Conservation (phyloP, 2,113 vertebrate genomes). For the Etheostoma spectabile region DNA sequence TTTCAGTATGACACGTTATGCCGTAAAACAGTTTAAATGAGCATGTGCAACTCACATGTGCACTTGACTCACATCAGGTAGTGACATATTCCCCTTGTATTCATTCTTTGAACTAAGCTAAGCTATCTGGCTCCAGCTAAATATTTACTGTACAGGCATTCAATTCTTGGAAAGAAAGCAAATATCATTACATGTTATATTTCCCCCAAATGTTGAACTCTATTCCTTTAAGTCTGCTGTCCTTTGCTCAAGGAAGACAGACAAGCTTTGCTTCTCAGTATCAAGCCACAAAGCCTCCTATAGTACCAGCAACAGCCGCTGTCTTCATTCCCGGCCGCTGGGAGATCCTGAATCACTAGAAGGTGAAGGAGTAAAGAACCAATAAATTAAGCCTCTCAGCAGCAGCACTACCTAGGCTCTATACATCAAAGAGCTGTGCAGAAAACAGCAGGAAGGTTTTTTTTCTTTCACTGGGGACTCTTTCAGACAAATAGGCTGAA, state of each 20-base stretch:
- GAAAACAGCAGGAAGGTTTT: slow-evolving; percentile 52
- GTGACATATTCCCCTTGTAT: not conserved
- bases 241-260: not conserved
- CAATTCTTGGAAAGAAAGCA: not conserved
- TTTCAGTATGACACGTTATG: too few relatives aligned
- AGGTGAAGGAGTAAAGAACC: slow-evolving; percentile 68
- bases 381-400: slow-evolving; percentile 74
- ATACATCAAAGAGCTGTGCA: slow-evolving; percentile 64
- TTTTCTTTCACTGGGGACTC: slow-evolving; percentile 42
- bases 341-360: slow-evolving; percentile 55
- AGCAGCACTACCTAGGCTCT: slow-evolving; percentile 61
- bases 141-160: not conserved
- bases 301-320: not conserved
- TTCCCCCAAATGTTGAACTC: not conserved
- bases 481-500: slow-evolving; percentile 61
- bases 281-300: slow-evolving; percentile 34
- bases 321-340: slow-evolving; percentile 20
- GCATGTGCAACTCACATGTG: too few relatives aligned
- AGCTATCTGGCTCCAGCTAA: not conserved
- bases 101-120: not conserved
- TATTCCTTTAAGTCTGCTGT: slow-evolving; percentile 1
- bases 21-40: too few relatives aligned
- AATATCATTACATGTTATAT: not conserved
- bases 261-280: slow-evolving; percentile 30
- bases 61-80: too few relatives aligned